Evolutionary conservation across 1,140 invertebrate genomes (phyloP), one percentile per base, ranked within the genome.

Genomic region (Pseudomyrmex dendroicus): DNA sequence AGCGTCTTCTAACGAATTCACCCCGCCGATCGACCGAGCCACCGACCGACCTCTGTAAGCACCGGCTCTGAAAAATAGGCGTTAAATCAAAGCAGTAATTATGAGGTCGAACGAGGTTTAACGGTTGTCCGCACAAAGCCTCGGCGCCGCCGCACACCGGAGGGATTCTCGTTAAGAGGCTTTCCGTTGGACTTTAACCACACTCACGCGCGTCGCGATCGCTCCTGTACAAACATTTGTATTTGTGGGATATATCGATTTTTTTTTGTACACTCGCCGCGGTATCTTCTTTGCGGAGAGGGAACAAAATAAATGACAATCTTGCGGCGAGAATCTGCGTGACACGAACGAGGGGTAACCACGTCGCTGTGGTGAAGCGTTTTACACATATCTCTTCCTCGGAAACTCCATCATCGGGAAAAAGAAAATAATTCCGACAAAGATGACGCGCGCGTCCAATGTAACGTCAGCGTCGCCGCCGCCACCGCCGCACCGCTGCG

Each of bases 1-100:
- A 73, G 73, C n/a, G 56, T 66, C 62, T 66, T 92, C 93, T 77
- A 94, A 88, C 63, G 90, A 92, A 90, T 94, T 94, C 86, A 87
- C 90, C 77, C 90, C 91, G 67, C 84, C 64, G 22, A 86, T 84
- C 77, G 90, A 85, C 80, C 22, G n/a, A 2, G 22, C 8, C 72
- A 15, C 92, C 89, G 84, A 92, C 92, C 89, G 84, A 92, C 92
- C 54, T 92, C 92, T 9, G 68, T 90, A 80, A 86, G 84, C 73
- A 57, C 76, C 35, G 82, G 86, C 61, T 90, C 90, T 93, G 86
- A 73, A 91, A 87, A 89, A 88, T 82, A 84, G 56, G 63, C 56
- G 74, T 88, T 80, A 73, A 88, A 87, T 88, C 83, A 87, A 70
- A 85, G 72, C 35, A 57, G 68, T 86, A 67, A 83, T 78, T 77